A percentile compares a stretch with the other conserved stretches of the same genome.
Conservation (phyloP, 2,888 invertebrate species). For the Lypha dubia region DNA sequence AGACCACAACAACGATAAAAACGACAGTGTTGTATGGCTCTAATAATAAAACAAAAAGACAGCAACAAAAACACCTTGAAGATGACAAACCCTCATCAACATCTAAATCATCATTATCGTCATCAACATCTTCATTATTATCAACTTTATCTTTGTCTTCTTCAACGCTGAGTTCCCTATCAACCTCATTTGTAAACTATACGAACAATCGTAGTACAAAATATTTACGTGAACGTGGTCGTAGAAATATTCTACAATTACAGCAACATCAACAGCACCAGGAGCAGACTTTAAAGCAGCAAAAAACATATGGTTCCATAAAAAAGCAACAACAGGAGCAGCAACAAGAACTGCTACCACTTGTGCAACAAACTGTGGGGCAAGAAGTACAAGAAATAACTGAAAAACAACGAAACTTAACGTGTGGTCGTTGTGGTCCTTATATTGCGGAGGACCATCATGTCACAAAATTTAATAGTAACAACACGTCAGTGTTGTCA, state of each 20-base stretch:
- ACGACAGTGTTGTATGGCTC: conserved; percentile 39
- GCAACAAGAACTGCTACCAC: conserved; percentile 49
- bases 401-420: conserved; percentile 61
- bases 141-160: conserved; percentile 32
- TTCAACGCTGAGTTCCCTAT: conserved; percentile 28
- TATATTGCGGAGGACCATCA: conserved; percentile 32
- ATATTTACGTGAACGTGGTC: conserved; percentile 69
- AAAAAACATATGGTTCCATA: conserved; percentile 58
- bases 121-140: conserved; percentile 30
- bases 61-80: conserved; percentile 52
- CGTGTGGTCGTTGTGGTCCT: conserved; percentile 61
- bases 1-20: conserved; percentile 64
- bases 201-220: conserved; percentile 70
- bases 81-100: conserved; percentile 40
- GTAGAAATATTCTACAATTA: conserved; percentile 45
- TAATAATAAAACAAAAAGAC: conserved; percentile 53
- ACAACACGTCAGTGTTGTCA: conserved; percentile 69
- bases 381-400: conserved; percentile 38
- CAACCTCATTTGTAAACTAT: conserved; percentile 69
- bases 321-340: conserved; percentile 55
- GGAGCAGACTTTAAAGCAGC: conserved; percentile 50
- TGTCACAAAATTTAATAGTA: conserved; percentile 44
- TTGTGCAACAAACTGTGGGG: conserved; percentile 49
- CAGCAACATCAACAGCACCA: conserved; percentile 42
- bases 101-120: conserved; percentile 32